A percentile compares a stretch with the other conserved stretches of the same genome.
These are phyloP conservation scores for Aphelenchoides bicaudatus DNA, from an alignment of 2,888 invertebrate species.

Conservation along the genomic window DNA sequence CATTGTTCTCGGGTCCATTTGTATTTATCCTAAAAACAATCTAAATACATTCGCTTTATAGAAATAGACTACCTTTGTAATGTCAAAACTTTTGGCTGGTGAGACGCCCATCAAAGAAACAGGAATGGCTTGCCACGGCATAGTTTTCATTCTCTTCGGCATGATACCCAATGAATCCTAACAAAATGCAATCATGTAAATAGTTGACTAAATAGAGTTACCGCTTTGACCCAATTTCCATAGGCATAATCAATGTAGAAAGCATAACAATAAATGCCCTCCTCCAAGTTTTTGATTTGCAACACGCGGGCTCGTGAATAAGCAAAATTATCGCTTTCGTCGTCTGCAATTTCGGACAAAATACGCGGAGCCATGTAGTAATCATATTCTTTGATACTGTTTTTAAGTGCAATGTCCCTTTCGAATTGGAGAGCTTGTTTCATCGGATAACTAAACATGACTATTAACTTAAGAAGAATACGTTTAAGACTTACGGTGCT, in stretches of 20 bases:
- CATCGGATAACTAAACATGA: constrained; percentile 4
- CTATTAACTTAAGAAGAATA: constrained; percentile 3
- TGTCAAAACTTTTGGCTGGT: not conserved
- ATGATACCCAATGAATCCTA: constrained; percentile 2
- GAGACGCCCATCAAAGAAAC: constrained; percentile 16
- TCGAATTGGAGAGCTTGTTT: constrained; percentile 4
- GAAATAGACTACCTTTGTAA: not conserved
- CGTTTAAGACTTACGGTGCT: not conserved
- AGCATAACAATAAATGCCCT: constrained; percentile 12
- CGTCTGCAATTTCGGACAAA: not conserved
- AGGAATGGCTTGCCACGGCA: constrained; percentile 25
- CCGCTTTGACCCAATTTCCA: constrained; percentile 13
- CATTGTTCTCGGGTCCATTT: constrained; percentile 1
- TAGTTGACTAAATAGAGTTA: not conserved
- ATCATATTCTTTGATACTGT: not conserved
- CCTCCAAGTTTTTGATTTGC: not conserved
- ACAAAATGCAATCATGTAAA: not conserved
- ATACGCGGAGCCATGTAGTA: constrained; percentile 19
- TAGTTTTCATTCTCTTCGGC: constrained; percentile 7
- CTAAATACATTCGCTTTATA: not conserved
- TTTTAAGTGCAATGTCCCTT: not conserved
- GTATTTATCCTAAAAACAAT: not conserved
- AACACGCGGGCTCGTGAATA: constrained; percentile 21
- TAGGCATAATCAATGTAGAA: constrained; percentile 22
- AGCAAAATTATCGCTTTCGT: not conserved